These are phyloP conservation scores for Avahi laniger DNA, from an alignment of 2,797 vertebrate species.

Conservation along the genomic window DNA sequence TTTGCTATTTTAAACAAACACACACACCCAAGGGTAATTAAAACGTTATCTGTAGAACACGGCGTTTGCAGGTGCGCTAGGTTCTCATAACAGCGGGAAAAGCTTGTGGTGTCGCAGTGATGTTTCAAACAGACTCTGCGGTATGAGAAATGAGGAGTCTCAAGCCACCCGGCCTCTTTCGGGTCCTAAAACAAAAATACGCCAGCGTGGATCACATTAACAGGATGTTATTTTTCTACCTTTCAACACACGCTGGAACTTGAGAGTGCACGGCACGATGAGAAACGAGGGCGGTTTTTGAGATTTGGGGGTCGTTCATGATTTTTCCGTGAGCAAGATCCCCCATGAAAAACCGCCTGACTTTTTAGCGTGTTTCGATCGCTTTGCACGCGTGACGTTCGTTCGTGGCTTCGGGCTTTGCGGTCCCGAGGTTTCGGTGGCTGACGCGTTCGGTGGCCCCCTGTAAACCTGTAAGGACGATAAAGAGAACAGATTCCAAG, in stretches of 20 bases:
- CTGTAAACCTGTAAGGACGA: too few species aligned
- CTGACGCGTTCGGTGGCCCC: too few species aligned
- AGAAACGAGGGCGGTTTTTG: rapidly evolving
- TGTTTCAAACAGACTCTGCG: rapidly evolving
- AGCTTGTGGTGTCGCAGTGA: rapidly evolving
- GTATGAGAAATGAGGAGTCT: rapidly evolving
- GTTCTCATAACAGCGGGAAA: rapidly evolving
- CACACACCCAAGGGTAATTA: rapidly evolving
- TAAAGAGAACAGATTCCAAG: rapidly evolving
- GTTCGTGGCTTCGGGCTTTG: rapidly evolving
- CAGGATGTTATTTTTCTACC: neutral
- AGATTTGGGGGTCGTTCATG: neutral
- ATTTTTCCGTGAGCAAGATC: rapidly evolving
- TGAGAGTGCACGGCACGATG: rapidly evolving
- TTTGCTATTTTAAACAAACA: neutral
- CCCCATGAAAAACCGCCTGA: rapidly evolving
- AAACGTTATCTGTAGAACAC: rapidly evolving
- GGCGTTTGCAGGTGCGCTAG: rapidly evolving
- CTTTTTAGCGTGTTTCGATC: rapidly evolving
- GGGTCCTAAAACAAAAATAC: neutral
- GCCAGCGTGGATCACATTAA: rapidly evolving
- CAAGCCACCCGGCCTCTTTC: rapidly evolving
- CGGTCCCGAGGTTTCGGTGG: too few species aligned
- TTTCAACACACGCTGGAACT: rapidly evolving
- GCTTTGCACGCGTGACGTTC: rapidly evolving